Conservation (phyloP, 1,140 invertebrate species). For the Conopomorpha cramerella region DNA sequence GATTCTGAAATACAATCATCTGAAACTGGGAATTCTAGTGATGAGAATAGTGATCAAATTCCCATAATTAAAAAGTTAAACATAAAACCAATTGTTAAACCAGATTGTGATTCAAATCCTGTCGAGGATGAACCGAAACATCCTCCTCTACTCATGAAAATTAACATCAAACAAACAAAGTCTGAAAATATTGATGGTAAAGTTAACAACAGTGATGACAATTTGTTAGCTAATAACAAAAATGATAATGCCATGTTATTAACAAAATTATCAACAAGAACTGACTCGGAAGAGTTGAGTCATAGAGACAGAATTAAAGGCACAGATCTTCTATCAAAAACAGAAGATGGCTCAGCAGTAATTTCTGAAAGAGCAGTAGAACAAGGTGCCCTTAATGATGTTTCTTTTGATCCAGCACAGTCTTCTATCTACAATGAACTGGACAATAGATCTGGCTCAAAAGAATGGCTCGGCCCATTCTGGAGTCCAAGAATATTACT, state of each 20-base stretch:
- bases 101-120: no score
- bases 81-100: constrained; percentile 36
- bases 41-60: constrained; percentile 44
- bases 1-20: constrained; percentile 45
- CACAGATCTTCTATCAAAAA: no score
- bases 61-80: constrained; percentile 38
- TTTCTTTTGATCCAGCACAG: no score
- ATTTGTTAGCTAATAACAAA: no score
- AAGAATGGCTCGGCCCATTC: no score
- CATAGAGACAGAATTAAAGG: constrained; percentile 4
- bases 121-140: constrained; percentile 32
- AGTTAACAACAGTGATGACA: constrained; percentile 21
- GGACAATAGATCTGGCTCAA: no score
- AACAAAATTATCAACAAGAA: no score
- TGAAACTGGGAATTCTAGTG: constrained; percentile 45
- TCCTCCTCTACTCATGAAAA: constrained; percentile 49
- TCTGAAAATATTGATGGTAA: constrained; percentile 9
- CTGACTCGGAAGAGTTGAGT: constrained; percentile 4
- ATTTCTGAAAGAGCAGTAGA: no score
- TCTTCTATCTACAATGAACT: no score
- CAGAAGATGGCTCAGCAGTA: no score
- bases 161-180: constrained; percentile 32
- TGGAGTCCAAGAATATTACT: background rate
- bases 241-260: no score
- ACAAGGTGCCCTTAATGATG: no score